A percentile compares a stretch with the other conserved stretches of the same genome.
Conservation (phyloP, 2,113 vertebrate genomes). For the Hepsetus odoe region DNA sequence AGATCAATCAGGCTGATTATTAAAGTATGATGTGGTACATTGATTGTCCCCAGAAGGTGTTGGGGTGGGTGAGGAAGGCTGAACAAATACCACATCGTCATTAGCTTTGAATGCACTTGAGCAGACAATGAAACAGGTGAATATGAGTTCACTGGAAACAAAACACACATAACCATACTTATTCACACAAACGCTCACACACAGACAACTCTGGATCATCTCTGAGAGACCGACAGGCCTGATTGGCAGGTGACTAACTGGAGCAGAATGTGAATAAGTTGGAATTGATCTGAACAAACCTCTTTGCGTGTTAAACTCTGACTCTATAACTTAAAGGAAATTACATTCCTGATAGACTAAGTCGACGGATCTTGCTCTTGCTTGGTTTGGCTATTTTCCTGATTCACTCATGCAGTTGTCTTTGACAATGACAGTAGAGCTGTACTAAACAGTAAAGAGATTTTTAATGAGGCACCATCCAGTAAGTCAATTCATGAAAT, state of each 20-base stretch:
- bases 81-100: conserved; percentile 39
- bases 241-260: conserved; percentile 19
- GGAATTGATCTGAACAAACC: conserved; percentile 1
- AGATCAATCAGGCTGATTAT: conserved; percentile 59
- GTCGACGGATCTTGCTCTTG: no score
- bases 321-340: neutral
- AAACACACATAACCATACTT: conserved; percentile 28
- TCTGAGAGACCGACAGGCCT: conserved; percentile 9
- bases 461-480: no score
- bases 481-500: no score
- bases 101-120: conserved; percentile 31
- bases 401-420: no score
- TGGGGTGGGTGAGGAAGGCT: conserved; percentile 4
- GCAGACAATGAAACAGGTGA: conserved; percentile 43
- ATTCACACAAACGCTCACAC: neutral
- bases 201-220: neutral
- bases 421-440: no score
- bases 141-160: conserved; percentile 25
- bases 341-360: no score
- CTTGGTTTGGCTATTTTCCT: no score
- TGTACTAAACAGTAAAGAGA: no score
- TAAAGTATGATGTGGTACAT: conserved; percentile 52
- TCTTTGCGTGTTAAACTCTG: neutral
- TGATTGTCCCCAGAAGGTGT: conserved; percentile 50
- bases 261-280: conserved; percentile 11